phyloP scores from a whole-genome alignment of 1,140 invertebrate species.

The Dendroctonus ponderosae region DNA sequence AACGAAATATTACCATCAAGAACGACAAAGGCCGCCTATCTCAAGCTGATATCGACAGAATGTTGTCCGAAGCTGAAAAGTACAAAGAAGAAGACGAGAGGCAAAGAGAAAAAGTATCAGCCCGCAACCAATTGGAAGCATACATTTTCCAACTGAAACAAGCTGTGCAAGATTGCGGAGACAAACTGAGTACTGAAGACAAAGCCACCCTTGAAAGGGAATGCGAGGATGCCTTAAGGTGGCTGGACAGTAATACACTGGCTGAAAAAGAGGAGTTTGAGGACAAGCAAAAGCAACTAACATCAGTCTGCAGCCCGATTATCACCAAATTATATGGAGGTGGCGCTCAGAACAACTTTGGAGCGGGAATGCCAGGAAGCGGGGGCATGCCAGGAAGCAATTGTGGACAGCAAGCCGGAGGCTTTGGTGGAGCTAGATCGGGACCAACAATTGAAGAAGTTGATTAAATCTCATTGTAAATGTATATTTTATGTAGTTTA shows the following conservation, averaged over 20 bases:
- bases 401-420: slow-evolving; percentile 50
- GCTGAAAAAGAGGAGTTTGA: slow-evolving; percentile 49
- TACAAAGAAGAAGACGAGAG: slow-evolving; percentile 69
- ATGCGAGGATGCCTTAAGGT: slow-evolving; percentile 53
- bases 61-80: slow-evolving; percentile 67
- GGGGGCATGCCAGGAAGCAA: slow-evolving; percentile 6
- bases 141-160: slow-evolving; percentile 73
- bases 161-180: slow-evolving; percentile 53
- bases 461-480: slow-evolving; percentile 53
- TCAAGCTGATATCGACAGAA: slow-evolving; percentile 80
- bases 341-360: slow-evolving; percentile 55
- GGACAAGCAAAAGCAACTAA: slow-evolving; percentile 48
- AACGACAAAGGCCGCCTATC: slow-evolving; percentile 79
- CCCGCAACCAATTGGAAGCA: slow-evolving; percentile 63
- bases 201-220: slow-evolving; percentile 50
- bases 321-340: slow-evolving; percentile 53
- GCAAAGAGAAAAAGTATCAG: slow-evolving; percentile 63
- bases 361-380: slow-evolving; percentile 40
- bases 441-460: slow-evolving; percentile 71
- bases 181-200: slow-evolving; percentile 51
- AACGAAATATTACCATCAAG: slow-evolving; percentile 74
- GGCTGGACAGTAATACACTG: slow-evolving; percentile 58
- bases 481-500: neutral
- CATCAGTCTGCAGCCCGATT: slow-evolving; percentile 51
- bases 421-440: slow-evolving; percentile 36